Conservation (phyloP, 2,888 invertebrate genomes). For the Lasioglossum marginatum region DNA sequence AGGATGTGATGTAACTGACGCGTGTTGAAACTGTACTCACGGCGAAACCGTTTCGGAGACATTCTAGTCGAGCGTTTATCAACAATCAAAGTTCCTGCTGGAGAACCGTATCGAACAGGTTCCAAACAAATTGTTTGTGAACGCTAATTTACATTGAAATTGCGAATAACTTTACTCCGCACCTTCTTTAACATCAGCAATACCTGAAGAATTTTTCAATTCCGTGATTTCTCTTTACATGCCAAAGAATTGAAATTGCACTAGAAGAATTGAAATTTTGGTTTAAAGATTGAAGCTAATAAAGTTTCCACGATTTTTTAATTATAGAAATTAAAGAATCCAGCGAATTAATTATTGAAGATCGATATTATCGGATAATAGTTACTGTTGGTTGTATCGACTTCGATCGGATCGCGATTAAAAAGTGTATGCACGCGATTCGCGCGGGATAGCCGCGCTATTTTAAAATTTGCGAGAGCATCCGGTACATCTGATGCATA, state of each 20-base stretch:
- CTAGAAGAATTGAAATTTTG: no score
- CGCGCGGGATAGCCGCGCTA: constrained; percentile 20
- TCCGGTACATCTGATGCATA: constrained; percentile 61
- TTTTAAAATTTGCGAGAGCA: constrained; percentile 56
- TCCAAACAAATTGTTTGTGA: not conserved
- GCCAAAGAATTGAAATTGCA: no score
- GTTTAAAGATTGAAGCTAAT: no score
- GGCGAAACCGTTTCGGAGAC: constrained; percentile 49
- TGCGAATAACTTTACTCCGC: not conserved
- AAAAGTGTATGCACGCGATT: not conserved
- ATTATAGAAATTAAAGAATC: not conserved
- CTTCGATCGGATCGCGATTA: constrained; percentile 7
- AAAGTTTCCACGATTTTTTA: not conserved
- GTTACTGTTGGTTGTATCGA: not conserved
- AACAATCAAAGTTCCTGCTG: constrained; percentile 23
- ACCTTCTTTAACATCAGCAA: not conserved
- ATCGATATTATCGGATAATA: not conserved
- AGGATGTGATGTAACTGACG: constrained; percentile 52
- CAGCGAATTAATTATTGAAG: not conserved
- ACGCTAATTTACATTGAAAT: not conserved
- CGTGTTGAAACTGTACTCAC: constrained; percentile 42
- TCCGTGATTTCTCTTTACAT: no score
- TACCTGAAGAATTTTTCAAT: not conserved
- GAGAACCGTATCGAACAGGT: not conserved
- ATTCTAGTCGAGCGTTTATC: constrained; percentile 38